These are phyloP conservation scores for Zele albiditarsus DNA, from an alignment of 2,888 invertebrate species.

Conservation along the genomic window DNA sequence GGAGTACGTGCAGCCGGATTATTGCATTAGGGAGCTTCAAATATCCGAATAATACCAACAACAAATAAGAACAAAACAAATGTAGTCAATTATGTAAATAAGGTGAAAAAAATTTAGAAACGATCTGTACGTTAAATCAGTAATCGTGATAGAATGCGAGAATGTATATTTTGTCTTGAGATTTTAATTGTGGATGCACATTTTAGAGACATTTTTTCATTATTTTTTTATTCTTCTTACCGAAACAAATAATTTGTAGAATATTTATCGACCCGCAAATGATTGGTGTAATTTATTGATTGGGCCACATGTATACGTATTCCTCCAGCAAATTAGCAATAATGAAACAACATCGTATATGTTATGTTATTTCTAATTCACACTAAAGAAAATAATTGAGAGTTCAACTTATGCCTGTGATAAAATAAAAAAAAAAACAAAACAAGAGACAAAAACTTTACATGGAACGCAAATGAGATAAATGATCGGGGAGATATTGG, in stretches of 20 bases:
- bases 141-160: neutral
- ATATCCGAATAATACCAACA: neutral
- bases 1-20: neutral
- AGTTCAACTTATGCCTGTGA: neutral
- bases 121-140: neutral
- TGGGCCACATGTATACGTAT: neutral
- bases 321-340: neutral
- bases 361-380: neutral
- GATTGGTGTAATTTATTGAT: neutral
- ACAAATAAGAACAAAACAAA: neutral
- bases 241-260: neutral
- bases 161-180: neutral
- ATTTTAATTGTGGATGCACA: neutral
- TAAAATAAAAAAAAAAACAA: constrained; percentile 34
- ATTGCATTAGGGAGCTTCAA: constrained; percentile 4
- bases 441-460: neutral
- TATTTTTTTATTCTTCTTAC: no score
- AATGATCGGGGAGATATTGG: neutral
- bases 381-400: neutral
- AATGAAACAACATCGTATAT: neutral
- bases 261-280: neutral
- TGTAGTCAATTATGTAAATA: constrained; percentile 38
- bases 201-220: no score
- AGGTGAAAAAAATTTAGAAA: neutral
- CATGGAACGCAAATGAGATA: no score